Base-by-base conservation (phyloP, 2,888 invertebrate genomes). In the Gordius sp. region DNA sequence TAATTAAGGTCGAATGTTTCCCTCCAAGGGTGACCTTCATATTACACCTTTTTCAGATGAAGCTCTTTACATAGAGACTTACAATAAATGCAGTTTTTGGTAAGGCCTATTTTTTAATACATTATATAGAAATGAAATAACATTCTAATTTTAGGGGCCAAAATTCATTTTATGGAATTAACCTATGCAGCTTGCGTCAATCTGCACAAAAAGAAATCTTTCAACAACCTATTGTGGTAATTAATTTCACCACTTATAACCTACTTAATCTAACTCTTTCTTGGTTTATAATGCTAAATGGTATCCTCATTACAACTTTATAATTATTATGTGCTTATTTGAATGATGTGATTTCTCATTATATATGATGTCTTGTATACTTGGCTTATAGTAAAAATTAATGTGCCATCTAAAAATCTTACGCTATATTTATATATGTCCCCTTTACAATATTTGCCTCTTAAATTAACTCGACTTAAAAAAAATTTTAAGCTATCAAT, bases 71-170 rank as follows among this genome's bases (percentile, higher is more conserved):
- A 85, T 87, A 79, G 93, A 97, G 69, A 91, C 93, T 68, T 85
- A 83, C 66, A 86, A 86, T 65, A 97, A 97, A 72, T 87, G 91
- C 0, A 91, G 91, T 69, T 97, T 97, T 70, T 97, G 93, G 93
- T 75, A 65, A 65, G 66, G 63, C 2, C 26, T 18, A 47, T 13
- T 41, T 2, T 39, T 2, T 27, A 18, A 18, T 47, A 56, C 23
- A 8, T 54, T 56, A 57, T 18, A 13, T 56, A 18, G 56, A 57
- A 16, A n/a, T 57, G 13, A 56, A 23, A 56, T n/a, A 13, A 56
- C 8, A 56, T 16, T n/a, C 16, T 24, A 8, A 56, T 25, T 58
- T 52, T 60, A 76, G 75, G 75, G 87, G 86, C 67, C 91, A 91
- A 70, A 82, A 83, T 33, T 83, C 84, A 69, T 97, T 97, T 72